Percentiles rank a stretch among this genome's conserved stretches.
Conservation (phyloP, 1,140 invertebrate species). For the Lepidurus couesii region DNA sequence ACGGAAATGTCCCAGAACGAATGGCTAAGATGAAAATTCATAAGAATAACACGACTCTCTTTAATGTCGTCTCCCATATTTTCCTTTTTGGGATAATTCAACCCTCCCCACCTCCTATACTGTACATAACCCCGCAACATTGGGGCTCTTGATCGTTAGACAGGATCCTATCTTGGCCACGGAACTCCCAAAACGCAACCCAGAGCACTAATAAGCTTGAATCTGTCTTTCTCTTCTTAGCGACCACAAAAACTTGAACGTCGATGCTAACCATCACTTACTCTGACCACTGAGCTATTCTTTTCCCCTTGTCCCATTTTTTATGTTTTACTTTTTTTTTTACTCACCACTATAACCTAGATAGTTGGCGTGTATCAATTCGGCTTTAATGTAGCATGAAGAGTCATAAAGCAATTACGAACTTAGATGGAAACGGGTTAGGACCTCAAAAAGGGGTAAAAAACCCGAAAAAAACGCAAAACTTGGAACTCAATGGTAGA, state of each 20-base stretch:
- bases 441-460: too few relatives aligned
- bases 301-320: slow-evolving; percentile 22
- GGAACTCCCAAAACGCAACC: neutral
- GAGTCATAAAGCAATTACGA: too few relatives aligned
- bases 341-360: neutral
- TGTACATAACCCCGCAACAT: neutral
- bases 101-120: neutral
- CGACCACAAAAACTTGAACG: neutral
- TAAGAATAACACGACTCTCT: neutral
- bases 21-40: slow-evolving; percentile 22
- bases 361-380: neutral
- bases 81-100: neutral
- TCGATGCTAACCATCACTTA: neutral
- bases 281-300: neutral
- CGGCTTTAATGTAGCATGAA: too few relatives aligned
- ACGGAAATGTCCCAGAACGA: slow-evolving; percentile 21
- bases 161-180: neutral
- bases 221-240: neutral
- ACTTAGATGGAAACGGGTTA: too few relatives aligned
- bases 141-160: neutral
- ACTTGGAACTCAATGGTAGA: too few relatives aligned
- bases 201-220: neutral
- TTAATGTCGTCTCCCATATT: neutral
- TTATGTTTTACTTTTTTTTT: slow-evolving; percentile 19
- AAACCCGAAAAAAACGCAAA: neutral